Evolutionary conservation across 2,797 vertebrate species (phyloP).

Genomic region (Gallirallus australis): DNA sequence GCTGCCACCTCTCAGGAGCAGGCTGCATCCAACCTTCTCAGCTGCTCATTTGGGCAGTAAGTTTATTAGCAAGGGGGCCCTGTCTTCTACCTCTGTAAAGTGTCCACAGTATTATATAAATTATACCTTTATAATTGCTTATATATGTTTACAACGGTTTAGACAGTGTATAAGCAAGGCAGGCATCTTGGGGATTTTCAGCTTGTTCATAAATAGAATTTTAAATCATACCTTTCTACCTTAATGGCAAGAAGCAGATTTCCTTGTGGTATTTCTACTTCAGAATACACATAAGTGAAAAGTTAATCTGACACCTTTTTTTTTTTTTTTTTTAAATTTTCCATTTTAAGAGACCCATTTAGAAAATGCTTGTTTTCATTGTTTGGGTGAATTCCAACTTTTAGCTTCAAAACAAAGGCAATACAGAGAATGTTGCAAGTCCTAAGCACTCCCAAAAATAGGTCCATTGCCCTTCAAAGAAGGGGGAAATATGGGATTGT

Average conservation of each 20-base stretch:
- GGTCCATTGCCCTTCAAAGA: not conserved
- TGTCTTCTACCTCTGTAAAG: not conserved
- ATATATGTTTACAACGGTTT: not conserved
- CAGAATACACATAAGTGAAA: not conserved
- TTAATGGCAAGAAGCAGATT: not conserved
- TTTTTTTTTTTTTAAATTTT: accelerated
- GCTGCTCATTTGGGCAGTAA: not conserved
- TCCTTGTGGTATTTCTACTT: not conserved
- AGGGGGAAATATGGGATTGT: not conserved
- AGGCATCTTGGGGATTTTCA: not conserved
- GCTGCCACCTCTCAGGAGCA: not conserved
- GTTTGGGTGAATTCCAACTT: not conserved
- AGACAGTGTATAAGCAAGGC: not conserved
- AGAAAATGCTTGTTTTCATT: not conserved
- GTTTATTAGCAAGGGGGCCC: not conserved
- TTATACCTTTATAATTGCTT: not conserved
- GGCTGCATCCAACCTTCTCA: not conserved
- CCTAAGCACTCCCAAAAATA: slow-evolving; percentile 10
- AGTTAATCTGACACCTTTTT: not conserved
- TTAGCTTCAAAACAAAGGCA: slow-evolving; percentile 8
- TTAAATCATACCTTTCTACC: not conserved
- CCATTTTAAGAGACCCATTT: not conserved
- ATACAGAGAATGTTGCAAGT: not conserved
- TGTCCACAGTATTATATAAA: not conserved
- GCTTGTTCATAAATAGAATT: not conserved